Evolutionary conservation across 2,113 vertebrate species (phyloP), one percentile per base, ranked within the genome.

Genomic region (Chitala chitala): DNA sequence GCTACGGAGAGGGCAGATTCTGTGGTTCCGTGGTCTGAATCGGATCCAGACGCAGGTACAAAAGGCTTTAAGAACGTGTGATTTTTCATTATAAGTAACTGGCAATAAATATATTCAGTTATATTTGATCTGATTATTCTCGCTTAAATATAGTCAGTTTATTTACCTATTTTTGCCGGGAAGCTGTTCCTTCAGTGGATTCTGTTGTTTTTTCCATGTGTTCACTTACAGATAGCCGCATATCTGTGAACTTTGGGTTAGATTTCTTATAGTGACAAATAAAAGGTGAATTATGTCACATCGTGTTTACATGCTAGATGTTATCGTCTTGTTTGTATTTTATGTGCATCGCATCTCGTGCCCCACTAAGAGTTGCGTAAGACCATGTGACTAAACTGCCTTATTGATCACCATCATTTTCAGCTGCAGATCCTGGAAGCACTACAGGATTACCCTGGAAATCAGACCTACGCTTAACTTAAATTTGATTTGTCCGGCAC

Each of bases 1-100:
- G 80, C 91, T 99, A 77, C 90, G 97, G 53, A 91, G 97, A 73
- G 97, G 97, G 66, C 97, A 99, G 86, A 98, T 98, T 82, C 94
- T 99, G 66, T 98, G 97, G 97, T 99, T 99, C 87, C 91, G 97
- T 71, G 97, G 97, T 12, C 93, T 99, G 66, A 98, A 97, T 81
- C 92, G 97, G 82, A 99, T 99, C 80, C 97, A 99, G 84, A 99
- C 97, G 50, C 97, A 99, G 94, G 97, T 99, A 90, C 83, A 87
- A 65, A 46, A 42, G 46, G n/a, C 24, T 68, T 42, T 42, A 46
- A n/a, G n/a, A n/a, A n/a, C n/a, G n/a, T n/a, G n/a, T n/a, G n/a
- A n/a, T n/a, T n/a, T n/a, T n/a, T n/a, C n/a, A n/a, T n/a, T n/a
- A n/a, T n/a, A n/a, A n/a, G n/a, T n/a, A n/a, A n/a, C n/a, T n/a